A percentile compares a stretch with the other conserved stretches of the same genome.
Conservation (phyloP, 2,113 vertebrate genomes). For the Hyla sarda region DNA sequence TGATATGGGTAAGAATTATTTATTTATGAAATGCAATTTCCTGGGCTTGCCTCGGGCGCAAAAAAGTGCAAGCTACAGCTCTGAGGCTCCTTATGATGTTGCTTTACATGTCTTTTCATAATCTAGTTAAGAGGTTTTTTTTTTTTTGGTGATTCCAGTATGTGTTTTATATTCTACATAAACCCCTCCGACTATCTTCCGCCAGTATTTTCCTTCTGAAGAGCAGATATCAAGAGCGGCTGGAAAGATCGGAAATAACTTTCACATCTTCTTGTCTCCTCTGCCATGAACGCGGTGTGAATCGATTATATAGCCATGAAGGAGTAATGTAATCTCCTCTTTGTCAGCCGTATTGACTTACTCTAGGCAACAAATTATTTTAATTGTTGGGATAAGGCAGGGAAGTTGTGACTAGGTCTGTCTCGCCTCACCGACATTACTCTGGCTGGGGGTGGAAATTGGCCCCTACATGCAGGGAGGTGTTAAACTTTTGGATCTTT, state of each 20-base stretch:
- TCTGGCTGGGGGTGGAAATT: slow-evolving; percentile 24
- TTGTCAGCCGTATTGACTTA: slow-evolving; percentile 50
- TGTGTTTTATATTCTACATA: slow-evolving; percentile 17
- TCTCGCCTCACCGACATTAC: not conserved
- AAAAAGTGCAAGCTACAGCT: no score
- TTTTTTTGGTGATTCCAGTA: slow-evolving; percentile 13
- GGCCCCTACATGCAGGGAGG: not conserved
- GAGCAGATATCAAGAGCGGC: slow-evolving; percentile 20
- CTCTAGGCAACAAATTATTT: slow-evolving; percentile 24
- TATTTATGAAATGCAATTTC: no score
- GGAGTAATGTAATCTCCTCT: slow-evolving; percentile 46
- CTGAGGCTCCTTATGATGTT: not conserved
- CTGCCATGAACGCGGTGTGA: slow-evolving; percentile 18
- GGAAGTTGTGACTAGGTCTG: not conserved
- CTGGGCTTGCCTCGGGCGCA: no score
- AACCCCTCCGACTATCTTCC: not conserved
- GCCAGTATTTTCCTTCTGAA: slow-evolving; percentile 5
- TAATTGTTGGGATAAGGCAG: slow-evolving; percentile 14
- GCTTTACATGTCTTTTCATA: slow-evolving; percentile 15
- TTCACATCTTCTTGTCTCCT: slow-evolving; percentile 32
- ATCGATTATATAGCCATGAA: slow-evolving; percentile 40
- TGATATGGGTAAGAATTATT: no score
- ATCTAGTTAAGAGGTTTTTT: not conserved
- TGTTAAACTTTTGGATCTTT: not conserved
- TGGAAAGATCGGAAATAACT: slow-evolving; percentile 35